Conservation (phyloP, 2,888 invertebrate genomes). For the Acleris emargana region DNA sequence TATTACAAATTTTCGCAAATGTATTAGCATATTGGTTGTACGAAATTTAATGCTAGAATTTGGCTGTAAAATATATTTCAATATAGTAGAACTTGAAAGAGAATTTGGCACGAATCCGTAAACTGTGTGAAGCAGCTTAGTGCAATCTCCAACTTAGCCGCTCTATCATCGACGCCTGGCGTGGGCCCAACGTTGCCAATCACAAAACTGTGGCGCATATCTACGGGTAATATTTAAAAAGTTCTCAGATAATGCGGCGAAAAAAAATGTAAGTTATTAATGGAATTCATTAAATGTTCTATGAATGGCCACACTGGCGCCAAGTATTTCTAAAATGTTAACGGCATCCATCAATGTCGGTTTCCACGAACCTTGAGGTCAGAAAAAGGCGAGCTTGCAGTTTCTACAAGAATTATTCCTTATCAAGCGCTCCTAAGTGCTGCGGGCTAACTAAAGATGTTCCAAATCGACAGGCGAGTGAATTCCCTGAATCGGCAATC, state of each 20-base stretch:
- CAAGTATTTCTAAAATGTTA: too few relatives aligned
- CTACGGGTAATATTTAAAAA: neutral
- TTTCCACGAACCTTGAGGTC: too few relatives aligned
- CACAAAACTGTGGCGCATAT: conserved; percentile 5
- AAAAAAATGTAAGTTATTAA: too few relatives aligned
- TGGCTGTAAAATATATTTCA: neutral
- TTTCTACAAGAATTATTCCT: neutral
- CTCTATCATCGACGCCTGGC: conserved; percentile 22
- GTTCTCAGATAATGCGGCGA: neutral
- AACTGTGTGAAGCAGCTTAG: conserved; percentile 17
- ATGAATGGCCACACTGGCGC: too few relatives aligned
- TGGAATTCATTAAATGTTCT: too few relatives aligned
- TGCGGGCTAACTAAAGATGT: neutral
- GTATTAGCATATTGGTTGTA: too few relatives aligned
- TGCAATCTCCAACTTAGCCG: conserved; percentile 23
- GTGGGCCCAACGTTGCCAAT: conserved; percentile 32
- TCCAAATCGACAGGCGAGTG: neutral
- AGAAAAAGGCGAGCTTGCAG: too few relatives aligned
- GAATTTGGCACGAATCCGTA: conserved; percentile 24
- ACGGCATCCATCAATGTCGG: too few relatives aligned
- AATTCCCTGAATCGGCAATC: conserved; percentile 13
- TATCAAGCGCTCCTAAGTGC: neutral
- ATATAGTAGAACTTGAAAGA: conserved; percentile 6
- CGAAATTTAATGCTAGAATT: neutral
- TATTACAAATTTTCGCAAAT: neutral